These are phyloP conservation scores for Cylloceria caligata DNA, from an alignment of 2,888 invertebrate species.

Conservation along the genomic window DNA sequence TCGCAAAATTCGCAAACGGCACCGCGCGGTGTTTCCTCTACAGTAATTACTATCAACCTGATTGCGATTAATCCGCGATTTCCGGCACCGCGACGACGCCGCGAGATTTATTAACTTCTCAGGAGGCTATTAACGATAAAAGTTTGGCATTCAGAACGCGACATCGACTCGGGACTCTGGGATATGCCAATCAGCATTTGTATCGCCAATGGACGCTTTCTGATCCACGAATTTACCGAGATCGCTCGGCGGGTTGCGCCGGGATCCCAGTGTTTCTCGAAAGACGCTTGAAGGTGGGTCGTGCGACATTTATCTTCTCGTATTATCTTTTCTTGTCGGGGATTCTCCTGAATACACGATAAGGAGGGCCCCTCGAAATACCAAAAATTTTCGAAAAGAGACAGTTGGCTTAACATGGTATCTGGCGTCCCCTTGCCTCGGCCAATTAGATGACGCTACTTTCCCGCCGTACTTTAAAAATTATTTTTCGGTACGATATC, in stretches of 20 bases:
- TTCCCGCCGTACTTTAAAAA: constrained; percentile 80
- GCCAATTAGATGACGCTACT: constrained; percentile 77
- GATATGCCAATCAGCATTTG: constrained; percentile 71
- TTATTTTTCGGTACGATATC: constrained; percentile 72
- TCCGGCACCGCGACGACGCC: neutral
- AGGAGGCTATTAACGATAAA: neutral
- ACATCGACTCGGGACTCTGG: constrained; percentile 23
- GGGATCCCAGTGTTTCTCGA: constrained; percentile 50
- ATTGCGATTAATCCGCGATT: neutral
- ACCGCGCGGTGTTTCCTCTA: neutral
- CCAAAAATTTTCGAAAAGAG: neutral
- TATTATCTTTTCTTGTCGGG: neutral
- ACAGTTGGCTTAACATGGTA: constrained; percentile 5
- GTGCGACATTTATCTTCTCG: neutral
- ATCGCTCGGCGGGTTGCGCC: constrained; percentile 68
- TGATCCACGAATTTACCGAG: constrained; percentile 63
- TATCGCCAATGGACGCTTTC: constrained; percentile 70
- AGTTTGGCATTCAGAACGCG: neutral
- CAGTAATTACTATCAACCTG: neutral
- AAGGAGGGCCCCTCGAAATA: neutral
- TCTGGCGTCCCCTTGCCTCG: constrained; percentile 58
- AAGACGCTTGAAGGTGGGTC: constrained; percentile 70
- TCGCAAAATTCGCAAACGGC: constrained; percentile 28
- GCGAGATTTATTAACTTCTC: too few species aligned
- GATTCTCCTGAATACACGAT: neutral